Percentiles rank a stretch among this genome's conserved stretches.
Conservation (phyloP, 30 jellyfish, hydroid and myxozoan genomes). For the Sanderia malayensis region DNA sequence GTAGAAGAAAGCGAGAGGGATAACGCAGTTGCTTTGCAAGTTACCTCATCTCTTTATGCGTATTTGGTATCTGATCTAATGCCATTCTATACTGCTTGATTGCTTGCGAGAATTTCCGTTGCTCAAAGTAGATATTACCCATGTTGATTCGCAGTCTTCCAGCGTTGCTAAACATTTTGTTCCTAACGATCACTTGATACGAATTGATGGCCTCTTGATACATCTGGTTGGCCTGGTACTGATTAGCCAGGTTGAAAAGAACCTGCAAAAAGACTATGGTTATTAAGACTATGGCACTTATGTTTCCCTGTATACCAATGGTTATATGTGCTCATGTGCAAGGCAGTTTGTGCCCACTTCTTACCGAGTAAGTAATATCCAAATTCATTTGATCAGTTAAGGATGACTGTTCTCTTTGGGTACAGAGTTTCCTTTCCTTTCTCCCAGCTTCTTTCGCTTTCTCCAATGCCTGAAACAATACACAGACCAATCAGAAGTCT, state of each 20-base stretch:
- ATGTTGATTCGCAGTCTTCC: slow-evolving; percentile 91
- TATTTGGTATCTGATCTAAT: slow-evolving; percentile 85
- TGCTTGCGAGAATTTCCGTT: slow-evolving; percentile 90
- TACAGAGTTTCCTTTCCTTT: slow-evolving; percentile 82
- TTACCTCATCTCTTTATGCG: slow-evolving; percentile 94
- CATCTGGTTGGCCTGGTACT: slow-evolving; percentile 82
- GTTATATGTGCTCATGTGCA: too few relatives aligned
- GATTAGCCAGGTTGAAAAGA: slow-evolving; percentile 84
- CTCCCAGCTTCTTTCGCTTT: slow-evolving; percentile 99
- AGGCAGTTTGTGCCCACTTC: too few relatives aligned
- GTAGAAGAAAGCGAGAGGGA: neutral
- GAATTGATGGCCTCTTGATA: slow-evolving; percentile 94
- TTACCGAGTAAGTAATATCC: slow-evolving; percentile 96
- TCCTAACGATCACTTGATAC: slow-evolving; percentile 90
- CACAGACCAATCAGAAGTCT: too few relatives aligned
- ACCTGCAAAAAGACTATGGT: slow-evolving; percentile 62
- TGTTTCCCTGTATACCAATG: too few relatives aligned
- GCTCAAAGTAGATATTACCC: slow-evolving; percentile 88
- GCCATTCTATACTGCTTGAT: slow-evolving; percentile 95
- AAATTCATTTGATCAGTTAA: slow-evolving; percentile 86
- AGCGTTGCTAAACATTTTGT: slow-evolving; percentile 98
- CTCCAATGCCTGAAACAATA: slow-evolving; percentile 97
- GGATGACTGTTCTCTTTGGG: slow-evolving; percentile 90
- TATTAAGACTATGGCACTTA: too few relatives aligned
- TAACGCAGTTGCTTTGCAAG: neutral